Evolutionary conservation across 92 coral and sea anemone genomes (phyloP).

Genomic region (Zoanthus sansibaricus): DNA sequence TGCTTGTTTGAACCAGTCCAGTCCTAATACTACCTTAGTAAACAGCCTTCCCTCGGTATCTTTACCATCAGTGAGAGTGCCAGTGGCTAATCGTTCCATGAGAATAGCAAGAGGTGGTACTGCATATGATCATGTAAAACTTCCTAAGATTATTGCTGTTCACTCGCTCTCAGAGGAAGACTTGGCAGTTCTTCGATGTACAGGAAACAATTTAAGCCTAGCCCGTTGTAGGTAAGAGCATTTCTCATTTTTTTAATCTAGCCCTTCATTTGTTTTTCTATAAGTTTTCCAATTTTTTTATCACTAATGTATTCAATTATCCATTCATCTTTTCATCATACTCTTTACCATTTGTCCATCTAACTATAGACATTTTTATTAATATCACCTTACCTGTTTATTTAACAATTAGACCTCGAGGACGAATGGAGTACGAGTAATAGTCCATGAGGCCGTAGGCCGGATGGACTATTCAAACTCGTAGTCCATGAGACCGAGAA

Average conservation of each 20-base stretch:
- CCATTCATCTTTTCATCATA: too few species aligned
- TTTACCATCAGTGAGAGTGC: background rate
- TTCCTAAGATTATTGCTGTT: conserved; percentile 42
- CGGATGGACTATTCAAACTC: too few species aligned
- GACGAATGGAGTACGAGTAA: too few species aligned
- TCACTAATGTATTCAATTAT: background rate
- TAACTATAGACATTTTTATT: too few species aligned
- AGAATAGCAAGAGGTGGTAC: conserved; percentile 21
- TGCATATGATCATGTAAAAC: conserved; percentile 21
- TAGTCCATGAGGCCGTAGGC: too few species aligned
- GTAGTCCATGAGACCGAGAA: too few species aligned
- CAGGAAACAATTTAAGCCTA: conserved; percentile 1
- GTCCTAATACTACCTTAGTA: conserved; percentile 15
- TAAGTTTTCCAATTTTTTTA: background rate
- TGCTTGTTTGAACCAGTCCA: background rate
- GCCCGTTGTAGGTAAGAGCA: conserved; percentile 17
- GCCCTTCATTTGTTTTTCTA: background rate
- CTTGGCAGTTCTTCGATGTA: background rate
- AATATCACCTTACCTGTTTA: too few species aligned
- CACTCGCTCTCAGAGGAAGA: conserved; percentile 39
- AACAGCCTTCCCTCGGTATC: background rate
- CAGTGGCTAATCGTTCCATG: background rate
- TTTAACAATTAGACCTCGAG: too few species aligned
- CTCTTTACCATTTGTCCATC: too few species aligned
- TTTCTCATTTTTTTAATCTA: background rate